Percentiles rank a stretch among this genome's conserved stretches.
Conservation (phyloP, 2,888 invertebrate genomes). For the Chaetogeoica ovagalla region DNA sequence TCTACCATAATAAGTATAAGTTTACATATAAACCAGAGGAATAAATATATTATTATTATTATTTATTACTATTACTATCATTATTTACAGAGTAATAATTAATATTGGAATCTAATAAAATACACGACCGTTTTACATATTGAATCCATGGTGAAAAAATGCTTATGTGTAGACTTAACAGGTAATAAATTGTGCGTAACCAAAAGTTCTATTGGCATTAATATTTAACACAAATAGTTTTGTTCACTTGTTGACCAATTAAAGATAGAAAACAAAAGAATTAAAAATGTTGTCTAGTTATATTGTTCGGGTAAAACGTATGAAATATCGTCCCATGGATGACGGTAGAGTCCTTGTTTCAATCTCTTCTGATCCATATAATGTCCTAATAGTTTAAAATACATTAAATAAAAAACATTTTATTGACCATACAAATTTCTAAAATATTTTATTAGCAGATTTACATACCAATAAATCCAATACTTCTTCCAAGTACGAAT, state of each 20-base stretch:
- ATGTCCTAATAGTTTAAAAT: conserved; percentile 67
- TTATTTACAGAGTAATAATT: conserved; percentile 47
- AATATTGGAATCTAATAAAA: conserved; percentile 36
- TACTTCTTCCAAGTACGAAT: conserved; percentile 95
- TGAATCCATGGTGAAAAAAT: conserved; percentile 42
- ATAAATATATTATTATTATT: conserved; percentile 29
- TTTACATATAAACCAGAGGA: conserved; percentile 21
- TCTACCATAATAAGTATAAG: conserved; percentile 21
- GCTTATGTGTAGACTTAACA: conserved; percentile 41
- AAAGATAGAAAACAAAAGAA: conserved; percentile 34
- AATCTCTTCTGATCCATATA: conserved; percentile 97
- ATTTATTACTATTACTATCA: conserved; percentile 17
- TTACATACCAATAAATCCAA: conserved; percentile 87
- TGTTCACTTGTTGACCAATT: conserved; percentile 49
- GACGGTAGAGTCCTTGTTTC: conserved; percentile 97
- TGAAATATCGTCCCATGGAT: conserved; percentile 99
- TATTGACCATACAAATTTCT: background rate
- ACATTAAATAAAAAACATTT: background rate
- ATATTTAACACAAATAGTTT: conserved; percentile 29
- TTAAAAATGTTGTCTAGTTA: conserved; percentile 58
- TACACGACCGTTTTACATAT: conserved; percentile 23
- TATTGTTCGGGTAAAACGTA: conserved; percentile 80
- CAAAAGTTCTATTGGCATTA: conserved; percentile 41
- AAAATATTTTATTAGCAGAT: background rate
- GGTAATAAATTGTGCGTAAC: conserved; percentile 48